Evolutionary conservation across 1,140 invertebrate species (phyloP).

Genomic region (Euura saliciscinereae): DNA sequence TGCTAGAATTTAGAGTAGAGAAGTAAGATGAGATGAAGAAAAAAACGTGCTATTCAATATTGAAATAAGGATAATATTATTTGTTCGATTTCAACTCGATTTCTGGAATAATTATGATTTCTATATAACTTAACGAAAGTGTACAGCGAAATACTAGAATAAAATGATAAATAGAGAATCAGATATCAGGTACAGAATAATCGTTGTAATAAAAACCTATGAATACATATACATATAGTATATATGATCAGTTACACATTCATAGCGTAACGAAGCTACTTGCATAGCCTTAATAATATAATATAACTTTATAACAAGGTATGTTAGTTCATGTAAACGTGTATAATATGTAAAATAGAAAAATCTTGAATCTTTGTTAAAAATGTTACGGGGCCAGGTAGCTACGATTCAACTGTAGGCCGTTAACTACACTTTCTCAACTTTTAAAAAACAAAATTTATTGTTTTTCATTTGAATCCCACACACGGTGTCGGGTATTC

Average conservation of each 20-base stretch:
- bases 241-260: not conserved
- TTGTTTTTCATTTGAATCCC: too few relatives aligned
- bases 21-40: not conserved
- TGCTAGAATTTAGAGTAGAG: not conserved
- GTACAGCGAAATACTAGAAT: not conserved
- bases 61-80: not conserved
- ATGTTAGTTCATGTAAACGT: not conserved
- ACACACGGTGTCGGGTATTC: not conserved
- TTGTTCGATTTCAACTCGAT: too few relatives aligned
- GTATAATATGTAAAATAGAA: not conserved
- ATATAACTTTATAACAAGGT: not conserved
- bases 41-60: not conserved
- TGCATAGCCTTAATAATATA: not conserved
- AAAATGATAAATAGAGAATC: slow-evolving; percentile 13
- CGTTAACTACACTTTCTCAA: slow-evolving; percentile 31
- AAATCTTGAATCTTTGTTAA: not conserved
- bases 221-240: not conserved
- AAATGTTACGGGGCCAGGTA: slow-evolving; percentile 11
- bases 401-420: slow-evolving; percentile 34
- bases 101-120: too few relatives aligned
- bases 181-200: slow-evolving; percentile 21
- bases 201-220: slow-evolving; percentile 23
- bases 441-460: not conserved
- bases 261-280: not conserved
- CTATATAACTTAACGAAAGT: too few relatives aligned